These are phyloP conservation scores for Drosophila incognita DNA, from an alignment of 2,888 invertebrate genomes.

Conservation along the genomic window DNA sequence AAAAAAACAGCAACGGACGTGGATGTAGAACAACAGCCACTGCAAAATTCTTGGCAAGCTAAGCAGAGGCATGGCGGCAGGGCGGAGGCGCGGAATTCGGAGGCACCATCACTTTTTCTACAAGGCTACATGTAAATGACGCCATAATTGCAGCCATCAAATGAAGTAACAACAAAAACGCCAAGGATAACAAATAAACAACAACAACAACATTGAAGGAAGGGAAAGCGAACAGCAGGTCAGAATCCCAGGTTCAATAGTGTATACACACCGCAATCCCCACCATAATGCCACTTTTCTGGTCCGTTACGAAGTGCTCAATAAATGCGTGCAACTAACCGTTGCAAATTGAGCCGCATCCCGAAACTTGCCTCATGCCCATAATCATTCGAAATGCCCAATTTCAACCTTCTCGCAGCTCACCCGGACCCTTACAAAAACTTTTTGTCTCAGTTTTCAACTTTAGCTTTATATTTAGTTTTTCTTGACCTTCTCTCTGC, in stretches of 20 bases:
- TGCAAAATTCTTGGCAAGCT: conserved; percentile 38
- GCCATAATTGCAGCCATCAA: conserved; percentile 81
- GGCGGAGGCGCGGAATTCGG: background rate
- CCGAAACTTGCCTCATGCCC: conserved; percentile 36
- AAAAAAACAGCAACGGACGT: conserved; percentile 8
- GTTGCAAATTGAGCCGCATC: conserved; percentile 71
- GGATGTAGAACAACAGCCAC: conserved; percentile 15
- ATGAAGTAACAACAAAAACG: conserved; percentile 47
- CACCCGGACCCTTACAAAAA: background rate
- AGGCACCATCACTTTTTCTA: conserved; percentile 42
- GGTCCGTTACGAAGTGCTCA: conserved; percentile 13
- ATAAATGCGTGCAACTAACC: conserved; percentile 76
- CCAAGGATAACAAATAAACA: conserved; percentile 23
- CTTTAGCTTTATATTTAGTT: conserved; percentile 9
- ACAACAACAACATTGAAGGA: conserved; percentile 9
- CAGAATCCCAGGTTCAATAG: conserved; percentile 33
- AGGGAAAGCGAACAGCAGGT: conserved; percentile 34
- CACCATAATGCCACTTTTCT: background rate
- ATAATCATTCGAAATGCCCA: conserved; percentile 19
- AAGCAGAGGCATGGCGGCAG: background rate
- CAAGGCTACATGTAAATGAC: conserved; percentile 79
- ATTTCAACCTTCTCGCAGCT: background rate
- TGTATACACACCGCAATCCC: background rate
- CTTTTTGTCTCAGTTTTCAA: conserved; percentile 19
- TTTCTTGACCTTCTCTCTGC: background rate